These are phyloP conservation scores for Drosophila heteroneura DNA, from an alignment of 2,888 invertebrate genomes.

Conservation along the genomic window DNA sequence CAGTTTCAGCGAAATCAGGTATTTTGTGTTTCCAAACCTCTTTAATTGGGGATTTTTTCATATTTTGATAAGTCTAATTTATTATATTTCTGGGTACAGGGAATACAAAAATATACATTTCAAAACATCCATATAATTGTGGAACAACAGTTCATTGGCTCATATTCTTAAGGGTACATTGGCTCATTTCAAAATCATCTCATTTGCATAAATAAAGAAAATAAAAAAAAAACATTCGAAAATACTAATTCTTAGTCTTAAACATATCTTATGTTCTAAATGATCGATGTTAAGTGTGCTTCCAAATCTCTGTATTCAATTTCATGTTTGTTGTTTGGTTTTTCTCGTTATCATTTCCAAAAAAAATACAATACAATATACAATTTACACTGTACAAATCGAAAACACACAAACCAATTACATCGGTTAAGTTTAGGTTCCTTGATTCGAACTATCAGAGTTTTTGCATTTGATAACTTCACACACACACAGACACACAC, in stretches of 20 bases:
- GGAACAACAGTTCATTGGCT: slow-evolving; percentile 23
- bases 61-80: not conserved
- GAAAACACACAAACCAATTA: slow-evolving; percentile 9
- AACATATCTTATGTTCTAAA: slow-evolving; percentile 62
- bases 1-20: not conserved
- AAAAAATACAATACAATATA: slow-evolving; percentile 29
- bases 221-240: slow-evolving; percentile 31
- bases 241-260: slow-evolving; percentile 36
- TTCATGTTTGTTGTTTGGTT: slow-evolving; percentile 53
- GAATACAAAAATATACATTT: not conserved
- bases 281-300: slow-evolving; percentile 78
- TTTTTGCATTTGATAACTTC: slow-evolving; percentile 6
- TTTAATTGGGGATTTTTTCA: not conserved
- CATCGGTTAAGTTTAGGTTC: not conserved
- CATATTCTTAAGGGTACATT: slow-evolving; percentile 46
- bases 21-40: not conserved
- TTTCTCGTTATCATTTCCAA: slow-evolving; percentile 33
- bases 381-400: slow-evolving; percentile 27
- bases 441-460: slow-evolving; percentile 6
- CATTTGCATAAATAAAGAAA: slow-evolving; percentile 45
- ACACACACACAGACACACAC: slow-evolving; percentile 10
- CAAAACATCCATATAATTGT: not conserved
- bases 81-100: not conserved
- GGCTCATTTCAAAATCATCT: slow-evolving; percentile 47
- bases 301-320: slow-evolving; percentile 69